A percentile compares a stretch with the other conserved stretches of the same genome.
phyloP scores from a whole-genome alignment of 1,140 invertebrate genomes.

The Lasaia peninsularis region DNA sequence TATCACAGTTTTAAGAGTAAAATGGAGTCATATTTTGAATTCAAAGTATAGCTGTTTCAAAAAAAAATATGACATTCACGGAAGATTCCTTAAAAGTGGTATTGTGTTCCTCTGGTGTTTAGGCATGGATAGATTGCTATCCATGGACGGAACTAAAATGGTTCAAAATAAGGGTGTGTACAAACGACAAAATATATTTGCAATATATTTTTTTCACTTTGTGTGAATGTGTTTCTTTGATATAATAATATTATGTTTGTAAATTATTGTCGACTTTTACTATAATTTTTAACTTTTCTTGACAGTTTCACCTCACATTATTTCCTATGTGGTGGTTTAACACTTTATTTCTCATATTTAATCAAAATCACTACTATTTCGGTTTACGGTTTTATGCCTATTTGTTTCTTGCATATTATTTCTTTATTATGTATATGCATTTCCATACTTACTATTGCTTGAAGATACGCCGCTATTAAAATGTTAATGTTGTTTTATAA shows the following conservation, averaged over 20 bases:
- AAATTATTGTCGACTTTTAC: not conserved
- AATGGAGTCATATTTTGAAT: too few species aligned
- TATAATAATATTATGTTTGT: not conserved
- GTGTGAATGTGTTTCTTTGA: not conserved
- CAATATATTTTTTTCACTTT: not conserved
- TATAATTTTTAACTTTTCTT: constrained; percentile 1
- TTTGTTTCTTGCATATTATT: not conserved
- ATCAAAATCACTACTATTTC: not conserved
- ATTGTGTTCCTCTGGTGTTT: not conserved
- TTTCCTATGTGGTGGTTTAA: not conserved
- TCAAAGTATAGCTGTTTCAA: too few species aligned
- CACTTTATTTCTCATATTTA: not conserved
- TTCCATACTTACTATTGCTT: not conserved
- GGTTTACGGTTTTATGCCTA: not conserved
- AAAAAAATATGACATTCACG: not conserved
- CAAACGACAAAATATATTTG: not conserved
- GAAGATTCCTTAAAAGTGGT: not conserved
- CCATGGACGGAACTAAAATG: not conserved
- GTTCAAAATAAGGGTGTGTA: not conserved
- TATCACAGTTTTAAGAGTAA: too few species aligned
- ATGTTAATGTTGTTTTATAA: not conserved
- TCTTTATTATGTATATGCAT: not conserved
- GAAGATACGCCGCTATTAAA: not conserved
- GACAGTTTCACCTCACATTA: not conserved
- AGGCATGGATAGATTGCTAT: not conserved